Evolutionary conservation across 2,888 invertebrate species (phyloP).

Genomic region (Calameuta filiformis): DNA sequence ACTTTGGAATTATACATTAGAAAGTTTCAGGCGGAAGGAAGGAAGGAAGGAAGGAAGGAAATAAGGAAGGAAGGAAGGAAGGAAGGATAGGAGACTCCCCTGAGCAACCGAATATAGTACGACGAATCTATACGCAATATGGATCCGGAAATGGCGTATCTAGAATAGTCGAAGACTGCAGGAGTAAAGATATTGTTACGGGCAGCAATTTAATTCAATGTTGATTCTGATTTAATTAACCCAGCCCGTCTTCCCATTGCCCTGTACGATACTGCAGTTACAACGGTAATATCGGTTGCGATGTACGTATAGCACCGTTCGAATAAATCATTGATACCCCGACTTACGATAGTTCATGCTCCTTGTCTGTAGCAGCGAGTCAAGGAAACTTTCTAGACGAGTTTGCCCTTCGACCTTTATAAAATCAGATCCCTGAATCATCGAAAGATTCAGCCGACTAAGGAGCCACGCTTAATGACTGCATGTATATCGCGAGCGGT

Average conservation of each 20-base stretch:
- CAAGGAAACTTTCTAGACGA: too few relatives aligned
- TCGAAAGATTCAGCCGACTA: too few relatives aligned
- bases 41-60: constrained; percentile 20
- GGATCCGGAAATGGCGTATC: background rate
- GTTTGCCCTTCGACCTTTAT: too few relatives aligned
- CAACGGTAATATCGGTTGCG: too few relatives aligned
- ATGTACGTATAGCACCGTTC: too few relatives aligned
- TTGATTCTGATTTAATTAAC: constrained; percentile 51
- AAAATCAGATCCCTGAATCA: too few relatives aligned
- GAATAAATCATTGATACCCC: too few relatives aligned
- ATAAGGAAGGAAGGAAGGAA: constrained; percentile 38
- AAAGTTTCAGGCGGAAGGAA: constrained; percentile 50
- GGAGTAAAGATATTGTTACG: constrained; percentile 33
- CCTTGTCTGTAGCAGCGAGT: too few relatives aligned
- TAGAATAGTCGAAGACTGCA: background rate
- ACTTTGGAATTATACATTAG: constrained; percentile 60
- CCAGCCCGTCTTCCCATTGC: background rate
- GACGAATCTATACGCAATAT: background rate
- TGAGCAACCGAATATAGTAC: background rate
- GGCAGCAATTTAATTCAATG: constrained; percentile 44
- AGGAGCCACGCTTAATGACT: too few relatives aligned
- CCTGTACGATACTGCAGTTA: too few relatives aligned
- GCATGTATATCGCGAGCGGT: too few relatives aligned
- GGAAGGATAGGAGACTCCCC: constrained; percentile 8
- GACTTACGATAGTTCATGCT: too few relatives aligned